phyloP scores from a whole-genome alignment of 2,888 invertebrate species.

The Pandemis cinnamomeana region DNA sequence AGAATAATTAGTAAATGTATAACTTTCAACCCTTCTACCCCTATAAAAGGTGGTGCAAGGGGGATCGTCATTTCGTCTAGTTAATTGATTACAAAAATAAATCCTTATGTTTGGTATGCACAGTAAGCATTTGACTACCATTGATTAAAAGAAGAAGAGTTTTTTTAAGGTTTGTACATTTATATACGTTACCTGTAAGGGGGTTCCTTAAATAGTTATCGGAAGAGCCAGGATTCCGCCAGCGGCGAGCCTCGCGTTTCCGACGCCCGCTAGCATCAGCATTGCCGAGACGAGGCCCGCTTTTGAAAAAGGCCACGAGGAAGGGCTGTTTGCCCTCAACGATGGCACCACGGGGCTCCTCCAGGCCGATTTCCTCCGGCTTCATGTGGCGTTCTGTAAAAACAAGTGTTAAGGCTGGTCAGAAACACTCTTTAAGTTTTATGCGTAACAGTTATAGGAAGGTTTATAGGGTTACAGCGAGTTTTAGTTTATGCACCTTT shows the following conservation, averaged over 20 bases:
- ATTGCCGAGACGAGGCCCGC: slow-evolving; percentile 79
- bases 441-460: too few relatives aligned
- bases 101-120: too few relatives aligned
- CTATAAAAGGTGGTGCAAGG: too few relatives aligned
- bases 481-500: too few relatives aligned
- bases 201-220: slow-evolving; percentile 84
- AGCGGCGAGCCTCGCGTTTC: slow-evolving; percentile 84
- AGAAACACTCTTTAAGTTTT: neutral
- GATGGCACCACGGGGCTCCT: slow-evolving; percentile 87
- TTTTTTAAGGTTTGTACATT: too few relatives aligned
- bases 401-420: neutral
- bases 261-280: slow-evolving; percentile 84
- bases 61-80: too few relatives aligned
- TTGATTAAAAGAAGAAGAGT: too few relatives aligned
- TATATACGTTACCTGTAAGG: slow-evolving; percentile 68
- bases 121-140: too few relatives aligned
- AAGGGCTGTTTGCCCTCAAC: slow-evolving; percentile 94
- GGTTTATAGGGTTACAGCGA: too few relatives aligned
- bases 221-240: slow-evolving; percentile 79
- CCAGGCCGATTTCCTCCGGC: slow-evolving; percentile 93
- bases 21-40: too few relatives aligned
- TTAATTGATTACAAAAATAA: too few relatives aligned
- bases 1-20: too few relatives aligned
- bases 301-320: slow-evolving; percentile 95
- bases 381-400: slow-evolving; percentile 89